These are phyloP conservation scores for Cynaeus angustus DNA, from an alignment of 2,888 invertebrate species.

Conservation along the genomic window DNA sequence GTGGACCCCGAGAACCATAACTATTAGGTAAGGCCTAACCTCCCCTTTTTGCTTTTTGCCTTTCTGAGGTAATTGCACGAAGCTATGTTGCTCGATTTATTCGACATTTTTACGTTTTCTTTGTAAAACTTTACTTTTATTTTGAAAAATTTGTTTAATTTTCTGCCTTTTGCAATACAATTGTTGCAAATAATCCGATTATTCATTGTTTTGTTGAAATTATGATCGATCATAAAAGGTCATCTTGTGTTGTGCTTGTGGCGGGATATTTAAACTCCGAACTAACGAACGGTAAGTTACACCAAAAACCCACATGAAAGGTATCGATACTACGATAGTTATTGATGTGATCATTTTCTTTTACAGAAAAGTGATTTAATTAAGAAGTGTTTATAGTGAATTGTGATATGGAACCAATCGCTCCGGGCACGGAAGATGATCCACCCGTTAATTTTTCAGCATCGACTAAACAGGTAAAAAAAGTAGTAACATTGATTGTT, in stretches of 20 bases:
- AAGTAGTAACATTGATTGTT: conserved; percentile 32
- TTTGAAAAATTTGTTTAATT: conserved; percentile 19
- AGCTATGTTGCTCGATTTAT: background rate
- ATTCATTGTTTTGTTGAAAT: conserved; percentile 23
- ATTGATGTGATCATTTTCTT: conserved; percentile 36
- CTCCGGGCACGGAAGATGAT: conserved; percentile 68
- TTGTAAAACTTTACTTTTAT: conserved; percentile 21
- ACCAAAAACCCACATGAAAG: conserved; percentile 10
- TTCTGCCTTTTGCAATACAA: conserved; percentile 5
- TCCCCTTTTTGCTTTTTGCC: background rate
- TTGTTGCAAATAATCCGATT: conserved; percentile 19
- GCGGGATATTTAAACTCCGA: conserved; percentile 50
- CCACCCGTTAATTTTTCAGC: conserved; percentile 58
- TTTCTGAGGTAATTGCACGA: conserved; percentile 4
- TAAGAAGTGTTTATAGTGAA: conserved; percentile 54
- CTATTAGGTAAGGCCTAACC: conserved; percentile 1
- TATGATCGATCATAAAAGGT: conserved; percentile 21
- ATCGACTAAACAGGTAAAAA: conserved; percentile 65
- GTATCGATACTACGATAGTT: background rate
- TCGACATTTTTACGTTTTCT: conserved; percentile 4
- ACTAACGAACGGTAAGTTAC: conserved; percentile 33
- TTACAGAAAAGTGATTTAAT: conserved; percentile 48
- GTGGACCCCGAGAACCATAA: background rate
- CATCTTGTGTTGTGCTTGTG: conserved; percentile 55
- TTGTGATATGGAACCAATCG: conserved; percentile 64